Base-by-base conservation (phyloP, 1,140 invertebrate species). In the Philaenus spumarius region DNA sequence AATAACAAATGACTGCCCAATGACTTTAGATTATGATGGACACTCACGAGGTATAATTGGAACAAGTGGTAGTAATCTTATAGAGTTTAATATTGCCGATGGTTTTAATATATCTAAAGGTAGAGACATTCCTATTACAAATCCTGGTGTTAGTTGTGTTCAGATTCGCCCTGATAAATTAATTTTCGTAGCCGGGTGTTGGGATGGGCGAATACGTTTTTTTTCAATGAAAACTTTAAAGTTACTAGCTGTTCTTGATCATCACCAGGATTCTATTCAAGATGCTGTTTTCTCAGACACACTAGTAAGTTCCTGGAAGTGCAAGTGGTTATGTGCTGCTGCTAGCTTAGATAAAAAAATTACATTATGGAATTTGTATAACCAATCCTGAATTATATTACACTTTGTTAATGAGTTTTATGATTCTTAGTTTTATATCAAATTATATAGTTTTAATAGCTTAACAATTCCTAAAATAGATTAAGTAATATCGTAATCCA, bases 221-320 rank as follows among this genome's bases (percentile, higher is more conserved):
- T 92, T 85, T 70, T 86, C 87, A 4, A 86, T 85, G 81, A 89
- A 87, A 68, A 86, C 80, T 55, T 69, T 90, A 9, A 78, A 84
- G 46, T 80, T 84, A 2, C 68, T 93, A 47, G 89, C 83, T 7
- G 83, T 90, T 58, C 72, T 93, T 12, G 81, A 80, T 34, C 82
- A 86, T 65, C 86, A 89, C 63, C 77, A 79, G 50, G 78, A 78
- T 58, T 77, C 78, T 20, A 75, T 89, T 43, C 78, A 84, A 64
- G 85, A 88, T 69, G 77, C 88, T 57, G 77, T 75, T 57, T 87
- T 83, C 73, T 86, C 84, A 5, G 67, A 70, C 1, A 70, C 74
- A 24, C 76, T 77, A 60, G 79, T 87, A 35, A 73, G 79, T 55
- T 72, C 77, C 65, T 87, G 84, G 77, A 80, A 80, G 51, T 78